Evolutionary conservation across 1,140 invertebrate species (phyloP), one percentile per base, ranked within the genome.

Genomic region (Odontomachus brunneus): DNA sequence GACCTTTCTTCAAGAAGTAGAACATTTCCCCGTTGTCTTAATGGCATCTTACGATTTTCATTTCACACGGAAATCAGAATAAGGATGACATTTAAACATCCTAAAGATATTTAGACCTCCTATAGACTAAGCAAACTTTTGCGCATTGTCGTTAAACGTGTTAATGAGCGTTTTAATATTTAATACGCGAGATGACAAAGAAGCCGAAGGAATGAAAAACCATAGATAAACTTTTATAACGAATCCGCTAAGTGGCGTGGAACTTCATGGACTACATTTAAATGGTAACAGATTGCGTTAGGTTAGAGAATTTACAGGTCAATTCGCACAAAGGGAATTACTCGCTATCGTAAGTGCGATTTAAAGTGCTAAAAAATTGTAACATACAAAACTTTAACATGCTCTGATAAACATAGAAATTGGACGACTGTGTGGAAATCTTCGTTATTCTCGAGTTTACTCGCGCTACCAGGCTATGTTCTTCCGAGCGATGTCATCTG

Each of bases 51-150:
- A 66, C 44, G 71, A 65, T 67, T 84, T 88, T 83, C 87, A 88
- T 86, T 73, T 74, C 33, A 69, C 62, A 44, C 29, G n/a, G 55
- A 72, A 44, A 49, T 69, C 66, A 38, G 26, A 15, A 71, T 63
- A 33, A 48, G 44, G 55, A 78, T 85, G 26, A 82, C 73, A 86
- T 87, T 84, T n/a, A n/a, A n/a, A n/a, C n/a, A n/a, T n/a, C n/a
- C n/a, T n/a, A n/a, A n/a, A n/a, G n/a, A n/a, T n/a, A n/a, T n/a
- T n/a, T n/a, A n/a, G n/a, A n/a, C n/a, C n/a, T n/a, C n/a, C n/a
- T n/a, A n/a, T 59, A 33, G 14, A 19, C 24, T 59, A 73, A 44
- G 71, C 59, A 11, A 71, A 17, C 11, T 48, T 80, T 19, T 33
- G 22, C 14, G n/a, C 19, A 14, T 5, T 59, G 51, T 19, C 33